Conservation (phyloP, 30 jellyfish, hydroid and myxozoan species). For the Rhopilema esculentum region DNA sequence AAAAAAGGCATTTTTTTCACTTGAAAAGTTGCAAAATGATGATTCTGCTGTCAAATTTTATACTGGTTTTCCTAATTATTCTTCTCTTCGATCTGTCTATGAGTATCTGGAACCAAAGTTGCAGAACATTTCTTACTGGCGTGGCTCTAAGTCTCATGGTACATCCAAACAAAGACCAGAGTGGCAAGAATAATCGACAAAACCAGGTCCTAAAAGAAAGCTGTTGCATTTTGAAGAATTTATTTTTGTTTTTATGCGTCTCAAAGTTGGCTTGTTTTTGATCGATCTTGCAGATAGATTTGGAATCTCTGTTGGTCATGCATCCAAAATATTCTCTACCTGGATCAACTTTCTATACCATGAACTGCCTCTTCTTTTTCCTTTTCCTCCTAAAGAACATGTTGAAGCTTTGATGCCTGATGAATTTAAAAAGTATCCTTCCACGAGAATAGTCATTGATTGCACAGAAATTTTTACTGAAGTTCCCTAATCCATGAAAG, state of each 20-base stretch:
- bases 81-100: background rate
- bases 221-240: slow-evolving; percentile 19
- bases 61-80: background rate
- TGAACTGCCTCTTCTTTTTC: slow-evolving; percentile 54
- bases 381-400: slow-evolving; percentile 53
- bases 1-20: background rate
- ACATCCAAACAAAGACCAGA: background rate
- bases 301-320: slow-evolving; percentile 51
- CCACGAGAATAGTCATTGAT: slow-evolving; percentile 54
- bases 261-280: slow-evolving; percentile 53
- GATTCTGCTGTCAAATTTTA: background rate
- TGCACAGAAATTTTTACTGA: slow-evolving; percentile 58
- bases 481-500: slow-evolving; percentile 34
- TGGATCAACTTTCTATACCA: slow-evolving; percentile 54
- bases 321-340: slow-evolving; percentile 52
- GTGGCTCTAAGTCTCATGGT: background rate
- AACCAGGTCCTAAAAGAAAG: no score
- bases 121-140: background rate
- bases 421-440: slow-evolving; percentile 20
- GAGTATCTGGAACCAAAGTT: background rate
- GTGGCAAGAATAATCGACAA: no score
- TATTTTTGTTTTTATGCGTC: slow-evolving; percentile 31
- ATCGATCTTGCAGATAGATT: slow-evolving; percentile 61
- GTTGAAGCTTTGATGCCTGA: slow-evolving; percentile 8
- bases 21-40: background rate